Conservation (phyloP, 2,888 invertebrate species). For the Calameuta idolon region DNA sequence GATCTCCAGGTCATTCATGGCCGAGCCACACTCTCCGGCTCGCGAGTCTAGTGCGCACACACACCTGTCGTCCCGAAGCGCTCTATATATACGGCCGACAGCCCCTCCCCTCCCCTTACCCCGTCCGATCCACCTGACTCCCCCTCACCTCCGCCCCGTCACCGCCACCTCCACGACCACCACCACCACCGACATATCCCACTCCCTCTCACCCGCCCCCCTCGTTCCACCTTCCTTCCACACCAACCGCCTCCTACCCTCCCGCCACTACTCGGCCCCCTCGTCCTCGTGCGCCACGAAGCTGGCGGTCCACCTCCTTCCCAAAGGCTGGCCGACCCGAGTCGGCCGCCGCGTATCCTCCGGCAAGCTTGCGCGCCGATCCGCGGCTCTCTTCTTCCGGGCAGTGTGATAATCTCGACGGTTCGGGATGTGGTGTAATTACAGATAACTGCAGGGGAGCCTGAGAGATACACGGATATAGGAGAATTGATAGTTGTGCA, state of each 20-base stretch:
- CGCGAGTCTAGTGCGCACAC: conserved; percentile 14
- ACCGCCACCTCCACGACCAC: background rate
- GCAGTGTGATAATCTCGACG: conserved; percentile 31
- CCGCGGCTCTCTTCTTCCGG: conserved; percentile 20
- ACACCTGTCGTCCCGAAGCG: background rate
- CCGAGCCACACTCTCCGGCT: conserved; percentile 52
- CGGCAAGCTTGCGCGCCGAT: conserved; percentile 4
- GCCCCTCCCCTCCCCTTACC: conserved; percentile 19
- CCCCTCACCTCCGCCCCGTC: conserved; percentile 11
- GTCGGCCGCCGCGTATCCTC: too few relatives aligned
- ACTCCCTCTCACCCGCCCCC: conserved; percentile 40
- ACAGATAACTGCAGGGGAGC: conserved; percentile 66
- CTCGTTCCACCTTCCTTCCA: conserved; percentile 45
- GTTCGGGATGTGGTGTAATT: conserved; percentile 54
- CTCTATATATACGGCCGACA: conserved; percentile 7
- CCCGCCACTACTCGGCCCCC: conserved; percentile 7
- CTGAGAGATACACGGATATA: conserved; percentile 6
- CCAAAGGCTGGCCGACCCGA: too few relatives aligned
- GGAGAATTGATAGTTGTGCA: conserved; percentile 9
- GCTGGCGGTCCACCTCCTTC: conserved; percentile 26
- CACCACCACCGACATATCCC: conserved; percentile 15
- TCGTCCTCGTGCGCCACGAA: conserved; percentile 16
- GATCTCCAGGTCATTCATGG: conserved; percentile 63
- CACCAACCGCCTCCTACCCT: conserved; percentile 31
- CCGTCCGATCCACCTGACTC: conserved; percentile 8